A percentile compares a stretch with the other conserved stretches of the same genome.
phyloP scores from a whole-genome alignment of 2,113 vertebrate species.

The Acinonyx jubatus region DNA sequence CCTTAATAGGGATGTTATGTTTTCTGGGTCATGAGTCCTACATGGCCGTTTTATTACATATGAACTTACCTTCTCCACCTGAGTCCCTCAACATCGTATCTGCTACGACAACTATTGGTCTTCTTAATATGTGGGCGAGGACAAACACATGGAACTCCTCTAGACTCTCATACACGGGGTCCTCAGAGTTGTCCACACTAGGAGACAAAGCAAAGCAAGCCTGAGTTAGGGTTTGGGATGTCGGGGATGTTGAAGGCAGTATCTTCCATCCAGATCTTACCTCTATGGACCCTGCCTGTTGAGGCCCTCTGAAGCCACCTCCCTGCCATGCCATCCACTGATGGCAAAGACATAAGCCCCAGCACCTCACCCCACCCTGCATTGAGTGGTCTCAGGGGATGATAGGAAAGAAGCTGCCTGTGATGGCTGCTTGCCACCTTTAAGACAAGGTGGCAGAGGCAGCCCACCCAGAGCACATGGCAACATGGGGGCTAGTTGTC shows the following conservation, averaged over 20 bases:
- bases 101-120: constrained; percentile 97
- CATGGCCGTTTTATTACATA: rapidly evolving
- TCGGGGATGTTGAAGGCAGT: rapidly evolving
- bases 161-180: constrained; percentile 97
- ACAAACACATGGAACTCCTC: constrained; percentile 99
- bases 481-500: rapidly evolving
- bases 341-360: no score
- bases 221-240: no score
- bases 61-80: constrained; percentile 93
- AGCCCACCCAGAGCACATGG: not conserved
- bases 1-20: rapidly evolving
- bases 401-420: not conserved
- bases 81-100: constrained; percentile 98
- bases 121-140: constrained; percentile 94
- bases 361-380: no score
- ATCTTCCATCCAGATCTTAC: not conserved
- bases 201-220: constrained; percentile 52
- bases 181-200: constrained; percentile 96
- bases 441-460: not conserved
- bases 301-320: not conserved
- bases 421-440: not conserved
- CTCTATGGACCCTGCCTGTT: rapidly evolving
- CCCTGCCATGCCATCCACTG: not conserved
- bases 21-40: not conserved
- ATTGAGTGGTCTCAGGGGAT: not conserved